Percentiles rank a stretch among this genome's conserved stretches.
Conservation (phyloP, 2,113 vertebrate species). For the Cynocephalus volans region DNA sequence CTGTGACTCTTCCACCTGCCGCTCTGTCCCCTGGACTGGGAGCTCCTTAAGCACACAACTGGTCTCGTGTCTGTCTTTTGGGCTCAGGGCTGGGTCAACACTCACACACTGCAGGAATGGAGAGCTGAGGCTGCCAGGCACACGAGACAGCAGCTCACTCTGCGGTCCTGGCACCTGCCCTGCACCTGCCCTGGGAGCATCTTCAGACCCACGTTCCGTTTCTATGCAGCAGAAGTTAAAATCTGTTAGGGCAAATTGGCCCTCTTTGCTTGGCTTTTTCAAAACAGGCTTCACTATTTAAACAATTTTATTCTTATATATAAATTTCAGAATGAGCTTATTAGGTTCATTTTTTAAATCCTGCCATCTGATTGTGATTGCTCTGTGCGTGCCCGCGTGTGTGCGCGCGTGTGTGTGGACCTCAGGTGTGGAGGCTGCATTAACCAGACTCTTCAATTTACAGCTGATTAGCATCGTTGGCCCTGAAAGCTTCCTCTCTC, state of each 20-base stretch:
- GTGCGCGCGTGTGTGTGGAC: background rate
- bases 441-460: no score
- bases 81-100: background rate
- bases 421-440: background rate
- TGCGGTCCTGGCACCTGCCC: background rate
- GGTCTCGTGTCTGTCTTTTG: background rate
- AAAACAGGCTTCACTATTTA: background rate
- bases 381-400: background rate
- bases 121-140: background rate
- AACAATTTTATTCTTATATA: background rate
- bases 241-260: background rate
- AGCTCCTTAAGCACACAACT: background rate
- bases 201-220: background rate
- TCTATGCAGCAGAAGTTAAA: background rate
- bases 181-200: background rate
- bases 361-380: background rate
- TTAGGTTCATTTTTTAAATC: background rate
- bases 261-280: background rate
- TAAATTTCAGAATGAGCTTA: background rate
- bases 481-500: background rate
- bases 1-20: background rate
- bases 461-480: background rate
- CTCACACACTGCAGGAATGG: rapidly evolving
- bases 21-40: background rate
- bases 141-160: background rate